Evolutionary conservation across 1,140 invertebrate species (phyloP), one percentile per base, ranked within the genome.

Genomic region (Aphis craccivora): DNA sequence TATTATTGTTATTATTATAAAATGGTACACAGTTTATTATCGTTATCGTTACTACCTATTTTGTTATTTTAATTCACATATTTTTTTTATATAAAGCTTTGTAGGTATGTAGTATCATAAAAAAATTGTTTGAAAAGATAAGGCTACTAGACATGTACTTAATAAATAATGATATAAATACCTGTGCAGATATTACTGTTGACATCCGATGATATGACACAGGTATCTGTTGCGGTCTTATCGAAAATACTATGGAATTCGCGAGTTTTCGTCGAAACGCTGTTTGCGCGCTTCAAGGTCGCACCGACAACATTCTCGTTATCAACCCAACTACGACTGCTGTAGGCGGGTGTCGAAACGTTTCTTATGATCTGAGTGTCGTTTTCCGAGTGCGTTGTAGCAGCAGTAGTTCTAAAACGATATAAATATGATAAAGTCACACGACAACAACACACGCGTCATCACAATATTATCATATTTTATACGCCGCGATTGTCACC

Each of bases 281-380:
- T 94, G 76, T 89, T 45, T 94, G 95, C 83, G 94, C 88, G 25
- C 95, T 95, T 94, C 37, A 93, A 94, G 88, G 90, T 90, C 86
- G 86, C 93, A 22, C 20, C 18, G n/a, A 53, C 90, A 76, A 76
- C 60, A 76, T 76, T 76, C 60, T 76, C 60, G 60, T 76, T 76
- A 76, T 76, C 60, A 76, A n/a, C 60, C 60, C 60, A 76, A n/a
- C 60, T 76, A n/a, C 60, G 60, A 76, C 67, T 22, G 48, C 8
- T 25, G 30, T n/a, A 30, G 40, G 30, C 9, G 45, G 48, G 20
- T n/a, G 67, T 37, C 20, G 81, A 86, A 89, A 89, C 22, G 4
- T 55, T 89, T 37, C 53, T 51, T 37, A 89, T 22, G 45, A 43
- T 88, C n/a, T 18, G 20, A 88, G 87, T 53, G 48, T 86, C 22